Evolutionary conservation across 1,140 invertebrate genomes (phyloP), one percentile per base, ranked within the genome.

Genomic region (Diorhabda carinulata): DNA sequence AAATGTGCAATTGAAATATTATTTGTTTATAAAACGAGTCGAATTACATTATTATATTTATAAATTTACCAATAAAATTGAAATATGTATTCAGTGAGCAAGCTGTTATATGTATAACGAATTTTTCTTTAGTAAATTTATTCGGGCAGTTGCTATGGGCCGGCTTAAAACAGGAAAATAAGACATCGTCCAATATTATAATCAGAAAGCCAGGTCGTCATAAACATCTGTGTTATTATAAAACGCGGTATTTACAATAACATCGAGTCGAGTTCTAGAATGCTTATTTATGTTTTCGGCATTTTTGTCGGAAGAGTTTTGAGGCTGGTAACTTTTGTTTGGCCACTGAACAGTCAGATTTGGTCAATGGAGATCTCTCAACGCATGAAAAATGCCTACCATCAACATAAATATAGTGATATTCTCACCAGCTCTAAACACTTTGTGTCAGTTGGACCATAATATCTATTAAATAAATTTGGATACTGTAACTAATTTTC

Each of bases 191-290:
- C 57, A 60, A 67, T 60, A 63, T 63, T 45, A 67, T 67, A 67
- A 67, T 67, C 65, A 67, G 57, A 67, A 67, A 60, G 65, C 65
- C 65, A 60, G 65, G 9, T 67, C 65, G 43, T 63, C 67, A 63
- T 69, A 69, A 69, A 69, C 67, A 69, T 69, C 67, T 69, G 67
- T 69, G 67, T 69, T 69, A 69, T 69, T 69, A 69, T 69, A 69
- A 52, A 69, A 63, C 67, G 56, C 61, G 67, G 60, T 69, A 69
- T 69, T 62, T 62, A 69, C 67, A 69, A 61, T 68, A 68, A 68
- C 61, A 68, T 62, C 67, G 43, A 25, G 65, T 67, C 65, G 58
- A 52, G 57, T 45, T 47, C 44, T 10, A 47, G 65, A 60, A 67
- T 47, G 67, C 60, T 69, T 69, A 69, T 69, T 69, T 69, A 69